Evolutionary conservation across 2,888 invertebrate species (phyloP).

Genomic region (Oxystoma pomonae): DNA sequence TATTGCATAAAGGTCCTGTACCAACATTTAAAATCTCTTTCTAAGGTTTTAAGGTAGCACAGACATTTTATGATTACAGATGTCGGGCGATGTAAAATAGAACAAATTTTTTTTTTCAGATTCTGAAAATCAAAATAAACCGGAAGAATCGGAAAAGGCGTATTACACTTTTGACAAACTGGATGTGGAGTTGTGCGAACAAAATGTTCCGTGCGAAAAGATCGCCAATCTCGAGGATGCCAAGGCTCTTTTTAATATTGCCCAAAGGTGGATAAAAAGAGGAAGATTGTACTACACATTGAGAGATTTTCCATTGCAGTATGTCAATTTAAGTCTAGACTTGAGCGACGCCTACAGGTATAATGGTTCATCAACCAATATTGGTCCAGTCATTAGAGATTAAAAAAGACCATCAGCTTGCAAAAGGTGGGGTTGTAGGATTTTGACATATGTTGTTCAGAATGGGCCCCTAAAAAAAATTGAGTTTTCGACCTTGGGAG

Average conservation of each 20-base stretch:
- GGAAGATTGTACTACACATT: slow-evolving; percentile 57
- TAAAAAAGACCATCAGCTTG: too few species aligned
- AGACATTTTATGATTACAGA: too few species aligned
- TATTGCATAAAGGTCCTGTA: too few species aligned
- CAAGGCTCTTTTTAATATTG: slow-evolving; percentile 53
- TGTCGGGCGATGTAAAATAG: too few species aligned
- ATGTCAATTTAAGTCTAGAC: slow-evolving; percentile 57
- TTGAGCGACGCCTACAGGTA: slow-evolving; percentile 58
- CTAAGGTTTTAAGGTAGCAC: too few species aligned
- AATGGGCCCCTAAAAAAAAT: neutral
- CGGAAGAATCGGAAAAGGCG: neutral
- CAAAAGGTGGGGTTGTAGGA: too few species aligned
- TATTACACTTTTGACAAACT: slow-evolving; percentile 9
- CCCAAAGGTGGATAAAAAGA: slow-evolving; percentile 58
- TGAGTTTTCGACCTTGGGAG: too few species aligned
- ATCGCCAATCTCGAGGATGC: slow-evolving; percentile 51
- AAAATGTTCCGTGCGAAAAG: slow-evolving; percentile 28
- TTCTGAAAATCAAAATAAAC: too few species aligned
- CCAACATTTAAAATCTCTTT: too few species aligned
- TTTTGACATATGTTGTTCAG: too few species aligned
- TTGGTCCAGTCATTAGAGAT: too few species aligned
- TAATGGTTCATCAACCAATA: neutral
- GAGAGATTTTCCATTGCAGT: slow-evolving; percentile 56
- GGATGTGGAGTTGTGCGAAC: slow-evolving; percentile 1
- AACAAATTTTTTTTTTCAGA: too few species aligned